phyloP scores from a whole-genome alignment of 2,888 invertebrate genomes.

The Belgica antarctica region DNA sequence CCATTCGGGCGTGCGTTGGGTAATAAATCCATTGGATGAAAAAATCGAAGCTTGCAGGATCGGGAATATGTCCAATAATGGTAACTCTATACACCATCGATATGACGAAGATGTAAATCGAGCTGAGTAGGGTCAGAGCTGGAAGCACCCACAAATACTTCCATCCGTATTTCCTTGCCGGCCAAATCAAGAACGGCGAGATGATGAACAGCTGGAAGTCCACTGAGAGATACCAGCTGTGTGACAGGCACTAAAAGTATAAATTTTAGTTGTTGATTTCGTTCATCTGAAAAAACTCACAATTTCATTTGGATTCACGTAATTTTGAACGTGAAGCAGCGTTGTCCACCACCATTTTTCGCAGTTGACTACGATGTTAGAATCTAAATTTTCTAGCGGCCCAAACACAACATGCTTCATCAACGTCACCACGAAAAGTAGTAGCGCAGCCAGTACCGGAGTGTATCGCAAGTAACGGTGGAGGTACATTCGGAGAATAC shows the following conservation, averaged over 20 bases:
- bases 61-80: not conserved
- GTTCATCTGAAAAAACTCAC: not conserved
- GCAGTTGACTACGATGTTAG: conserved; percentile 48
- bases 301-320: conserved; percentile 51
- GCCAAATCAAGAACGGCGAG: conserved; percentile 59
- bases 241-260: conserved; percentile 55
- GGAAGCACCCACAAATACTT: not conserved
- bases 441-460: conserved; percentile 57
- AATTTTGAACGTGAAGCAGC: conserved; percentile 58
- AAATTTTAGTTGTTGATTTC: not conserved
- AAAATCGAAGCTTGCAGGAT: not conserved
- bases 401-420: conserved; percentile 57
- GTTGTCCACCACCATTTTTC: conserved; percentile 56
- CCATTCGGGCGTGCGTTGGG: conserved; percentile 52
- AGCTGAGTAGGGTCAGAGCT: conserved; percentile 50
- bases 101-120: conserved; percentile 60
- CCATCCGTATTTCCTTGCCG: conserved; percentile 48
- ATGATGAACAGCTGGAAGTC: conserved; percentile 61
- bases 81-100: conserved; percentile 55
- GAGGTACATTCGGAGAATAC: conserved; percentile 52
- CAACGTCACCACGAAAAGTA: conserved; percentile 57
- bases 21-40: conserved; percentile 50
- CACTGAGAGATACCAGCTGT: conserved; percentile 61
- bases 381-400: no score
- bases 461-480: conserved; percentile 58